These are phyloP conservation scores for Mesaphorura yosii DNA, from an alignment of 1,140 invertebrate genomes.

Conservation along the genomic window DNA sequence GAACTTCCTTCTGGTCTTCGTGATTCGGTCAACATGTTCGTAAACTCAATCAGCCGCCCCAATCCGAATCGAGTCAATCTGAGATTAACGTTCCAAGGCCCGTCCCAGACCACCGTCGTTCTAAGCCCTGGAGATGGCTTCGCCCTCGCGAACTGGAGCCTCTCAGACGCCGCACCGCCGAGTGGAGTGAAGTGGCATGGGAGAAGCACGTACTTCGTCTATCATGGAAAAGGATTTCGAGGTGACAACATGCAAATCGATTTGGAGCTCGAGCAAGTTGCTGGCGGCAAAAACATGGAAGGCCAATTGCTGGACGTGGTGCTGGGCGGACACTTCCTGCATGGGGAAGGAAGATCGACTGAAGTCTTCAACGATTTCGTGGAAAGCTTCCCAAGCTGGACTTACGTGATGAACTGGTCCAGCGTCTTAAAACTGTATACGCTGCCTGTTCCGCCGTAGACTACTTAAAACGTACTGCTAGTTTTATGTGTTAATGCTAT, in stretches of 20 bases:
- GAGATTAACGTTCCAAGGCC: slow-evolving; percentile 30
- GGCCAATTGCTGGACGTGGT: slow-evolving; percentile 33
- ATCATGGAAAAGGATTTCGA: slow-evolving; percentile 33
- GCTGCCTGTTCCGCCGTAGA: too few species aligned
- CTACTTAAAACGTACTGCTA: too few species aligned
- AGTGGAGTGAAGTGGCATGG: slow-evolving; percentile 27
- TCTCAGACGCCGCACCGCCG: slow-evolving; percentile 33
- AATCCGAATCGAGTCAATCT: slow-evolving; percentile 35
- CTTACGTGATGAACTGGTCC: slow-evolving; percentile 29
- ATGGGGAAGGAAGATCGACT: slow-evolving; percentile 34
- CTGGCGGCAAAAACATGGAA: neutral
- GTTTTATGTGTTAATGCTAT: too few species aligned
- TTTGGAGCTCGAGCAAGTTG: slow-evolving; percentile 28
- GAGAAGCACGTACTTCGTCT: slow-evolving; percentile 35
- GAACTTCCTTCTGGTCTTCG: slow-evolving; percentile 16
- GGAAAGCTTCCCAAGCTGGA: slow-evolving; percentile 30
- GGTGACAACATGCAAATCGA: slow-evolving; percentile 29
- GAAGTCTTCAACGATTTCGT: slow-evolving; percentile 26
- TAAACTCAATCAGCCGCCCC: slow-evolving; percentile 19
- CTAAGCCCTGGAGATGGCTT: slow-evolving; percentile 34
- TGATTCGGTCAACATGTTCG: slow-evolving; percentile 22
- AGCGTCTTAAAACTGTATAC: slow-evolving; percentile 19
- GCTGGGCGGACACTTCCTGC: slow-evolving; percentile 36
- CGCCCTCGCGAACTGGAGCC: slow-evolving; percentile 36
- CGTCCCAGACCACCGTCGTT: slow-evolving; percentile 38